Percentiles rank a stretch among this genome's conserved stretches.
These are phyloP conservation scores for Megaustenia siamemsis DNA, from an alignment of 2,888 invertebrate genomes.

Conservation along the genomic window DNA sequence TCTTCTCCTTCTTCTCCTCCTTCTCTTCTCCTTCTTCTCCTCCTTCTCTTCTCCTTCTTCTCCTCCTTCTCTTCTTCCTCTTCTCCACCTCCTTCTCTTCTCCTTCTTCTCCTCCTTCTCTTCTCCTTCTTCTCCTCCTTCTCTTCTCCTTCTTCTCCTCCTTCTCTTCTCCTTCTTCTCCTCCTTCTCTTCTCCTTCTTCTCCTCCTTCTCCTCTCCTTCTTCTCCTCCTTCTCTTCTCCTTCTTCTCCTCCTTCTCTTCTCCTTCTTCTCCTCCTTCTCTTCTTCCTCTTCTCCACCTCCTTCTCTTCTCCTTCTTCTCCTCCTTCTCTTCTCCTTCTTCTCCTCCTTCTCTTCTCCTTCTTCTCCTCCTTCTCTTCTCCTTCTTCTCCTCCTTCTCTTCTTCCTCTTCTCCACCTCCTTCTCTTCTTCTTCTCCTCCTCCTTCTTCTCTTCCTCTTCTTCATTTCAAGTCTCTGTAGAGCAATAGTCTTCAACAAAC, in stretches of 20 bases:
- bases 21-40: not conserved
- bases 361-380: not conserved
- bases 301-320: slow-evolving; percentile 13
- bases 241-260: not conserved
- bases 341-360: not conserved
- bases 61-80: not conserved
- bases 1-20: not conserved
- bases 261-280: not conserved
- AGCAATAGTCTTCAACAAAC: too few species aligned
- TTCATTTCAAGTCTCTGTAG: not conserved
- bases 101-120: not conserved
- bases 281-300: slow-evolving; percentile 26
- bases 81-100: too few species aligned
- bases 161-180: not conserved
- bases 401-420: too few species aligned
- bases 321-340: not conserved
- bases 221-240: too few species aligned
- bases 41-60: not conserved
- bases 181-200: not conserved
- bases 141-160: not conserved
- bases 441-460: not conserved
- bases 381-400: not conserved
- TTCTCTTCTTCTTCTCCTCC: not conserved
- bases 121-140: slow-evolving; percentile 5
- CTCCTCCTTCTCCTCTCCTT: not conserved